A percentile compares a stretch with the other conserved stretches of the same genome.
These are phyloP conservation scores for Sphenopsis melanotis DNA, from an alignment of 2,797 vertebrate species.

Conservation along the genomic window DNA sequence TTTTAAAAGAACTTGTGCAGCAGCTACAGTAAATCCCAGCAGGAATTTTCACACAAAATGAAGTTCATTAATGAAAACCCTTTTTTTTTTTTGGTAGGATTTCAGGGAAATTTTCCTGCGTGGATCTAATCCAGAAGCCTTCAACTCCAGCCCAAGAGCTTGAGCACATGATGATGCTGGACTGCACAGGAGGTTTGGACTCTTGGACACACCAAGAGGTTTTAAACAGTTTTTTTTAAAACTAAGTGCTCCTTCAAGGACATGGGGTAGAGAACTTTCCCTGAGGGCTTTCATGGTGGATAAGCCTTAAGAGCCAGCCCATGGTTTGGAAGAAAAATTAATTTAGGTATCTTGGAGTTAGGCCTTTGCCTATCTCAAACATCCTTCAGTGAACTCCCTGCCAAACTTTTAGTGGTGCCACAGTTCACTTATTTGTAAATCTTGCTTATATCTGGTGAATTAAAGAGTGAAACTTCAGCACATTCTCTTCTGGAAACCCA, in stretches of 20 bases:
- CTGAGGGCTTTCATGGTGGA: neutral
- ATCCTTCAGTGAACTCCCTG: neutral
- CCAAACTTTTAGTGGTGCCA: neutral
- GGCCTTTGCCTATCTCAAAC: neutral
- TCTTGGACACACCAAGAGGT: neutral
- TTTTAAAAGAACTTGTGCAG: neutral
- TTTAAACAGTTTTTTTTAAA: neutral
- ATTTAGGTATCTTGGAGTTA: neutral
- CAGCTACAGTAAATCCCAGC: neutral
- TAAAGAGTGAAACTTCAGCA: neutral
- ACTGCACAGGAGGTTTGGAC: neutral
- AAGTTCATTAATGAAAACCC: neutral
- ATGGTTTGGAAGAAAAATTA: neutral
- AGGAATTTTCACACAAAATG: neutral
- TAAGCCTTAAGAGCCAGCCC: neutral
- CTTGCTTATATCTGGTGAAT: neutral
- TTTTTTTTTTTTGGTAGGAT: too few relatives aligned
- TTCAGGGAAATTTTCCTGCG: rapidly evolving
- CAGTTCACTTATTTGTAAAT: neutral
- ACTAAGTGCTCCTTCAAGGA: neutral
- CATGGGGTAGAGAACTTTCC: neutral
- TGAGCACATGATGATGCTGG: neutral
- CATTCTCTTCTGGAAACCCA: neutral
- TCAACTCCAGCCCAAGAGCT: neutral
- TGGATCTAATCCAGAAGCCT: neutral